Conservation (phyloP, 2,797 vertebrate species). For the Mastacembelus armatus region DNA sequence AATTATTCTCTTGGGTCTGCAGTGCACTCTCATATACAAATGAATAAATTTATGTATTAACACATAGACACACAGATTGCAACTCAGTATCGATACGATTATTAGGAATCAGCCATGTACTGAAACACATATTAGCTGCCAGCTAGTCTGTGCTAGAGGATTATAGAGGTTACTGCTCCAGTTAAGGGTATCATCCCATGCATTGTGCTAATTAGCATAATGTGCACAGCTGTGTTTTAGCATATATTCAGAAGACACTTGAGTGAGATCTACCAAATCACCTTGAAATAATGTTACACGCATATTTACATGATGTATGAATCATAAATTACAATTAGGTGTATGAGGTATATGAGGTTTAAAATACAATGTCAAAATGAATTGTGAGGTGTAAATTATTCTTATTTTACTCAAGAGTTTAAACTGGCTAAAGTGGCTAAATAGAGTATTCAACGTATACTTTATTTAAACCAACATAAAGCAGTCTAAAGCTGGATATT, state of each 20-base stretch:
- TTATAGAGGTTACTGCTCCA: conserved; percentile 15
- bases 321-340: background rate
- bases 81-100: conserved; percentile 11
- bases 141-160: conserved; percentile 10
- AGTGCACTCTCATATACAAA: no score
- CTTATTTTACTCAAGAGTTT: no score
- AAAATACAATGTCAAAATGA: background rate
- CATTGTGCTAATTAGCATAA: conserved; percentile 23
- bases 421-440: no score
- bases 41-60: conserved; percentile 23
- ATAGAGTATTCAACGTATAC: no score
- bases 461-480: no score
- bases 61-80: no score
- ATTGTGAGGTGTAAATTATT: no score
- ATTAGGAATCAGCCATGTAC: conserved; percentile 10
- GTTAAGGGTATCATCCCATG: conserved; percentile 17
- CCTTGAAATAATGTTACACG: background rate
- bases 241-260: background rate
- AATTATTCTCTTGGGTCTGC: no score
- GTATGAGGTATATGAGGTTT: background rate
- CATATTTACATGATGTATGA: background rate
- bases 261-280: background rate
- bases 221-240: conserved; percentile 5
- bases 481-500: no score
- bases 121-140: background rate